These are phyloP conservation scores for Agapornis roseicollis DNA, from an alignment of 2,113 vertebrate genomes.

Conservation along the genomic window DNA sequence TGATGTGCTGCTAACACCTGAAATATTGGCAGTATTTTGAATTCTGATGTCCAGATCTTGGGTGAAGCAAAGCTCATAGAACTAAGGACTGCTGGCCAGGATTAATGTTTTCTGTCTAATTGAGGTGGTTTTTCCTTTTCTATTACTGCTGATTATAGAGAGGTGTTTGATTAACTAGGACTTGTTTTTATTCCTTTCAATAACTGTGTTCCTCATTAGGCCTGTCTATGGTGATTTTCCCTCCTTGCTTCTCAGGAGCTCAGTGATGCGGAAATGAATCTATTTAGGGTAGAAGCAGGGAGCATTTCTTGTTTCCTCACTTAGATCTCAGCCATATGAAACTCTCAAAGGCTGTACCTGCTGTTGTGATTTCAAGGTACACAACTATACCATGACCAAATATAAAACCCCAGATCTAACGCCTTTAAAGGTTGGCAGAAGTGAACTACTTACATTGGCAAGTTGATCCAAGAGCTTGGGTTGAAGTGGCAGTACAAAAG, in stretches of 20 bases:
- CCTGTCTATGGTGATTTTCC: not conserved
- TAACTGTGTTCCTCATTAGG: not conserved
- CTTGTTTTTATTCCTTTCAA: rapidly evolving
- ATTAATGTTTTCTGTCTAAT: not conserved
- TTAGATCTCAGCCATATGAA: not conserved
- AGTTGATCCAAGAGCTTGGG: not conserved
- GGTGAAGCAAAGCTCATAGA: not conserved
- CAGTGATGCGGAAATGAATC: constrained; percentile 11
- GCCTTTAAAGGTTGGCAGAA: not conserved
- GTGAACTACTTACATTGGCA: not conserved
- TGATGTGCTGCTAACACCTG: not conserved
- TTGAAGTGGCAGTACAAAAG: not conserved
- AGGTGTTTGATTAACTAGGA: not conserved
- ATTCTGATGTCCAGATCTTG: not conserved
- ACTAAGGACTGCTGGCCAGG: not conserved
- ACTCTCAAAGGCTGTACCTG: not conserved
- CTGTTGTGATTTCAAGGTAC: not conserved
- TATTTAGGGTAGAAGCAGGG: not conserved
- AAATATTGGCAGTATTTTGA: not conserved
- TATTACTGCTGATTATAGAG: not conserved
- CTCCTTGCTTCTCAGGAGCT: constrained; percentile 15
- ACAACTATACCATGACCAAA: not conserved
- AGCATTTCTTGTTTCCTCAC: not conserved
- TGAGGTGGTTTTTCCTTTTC: not conserved
- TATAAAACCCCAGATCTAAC: not conserved